phyloP scores from a whole-genome alignment of 2,113 vertebrate genomes.

The Tetrax tetrax region DNA sequence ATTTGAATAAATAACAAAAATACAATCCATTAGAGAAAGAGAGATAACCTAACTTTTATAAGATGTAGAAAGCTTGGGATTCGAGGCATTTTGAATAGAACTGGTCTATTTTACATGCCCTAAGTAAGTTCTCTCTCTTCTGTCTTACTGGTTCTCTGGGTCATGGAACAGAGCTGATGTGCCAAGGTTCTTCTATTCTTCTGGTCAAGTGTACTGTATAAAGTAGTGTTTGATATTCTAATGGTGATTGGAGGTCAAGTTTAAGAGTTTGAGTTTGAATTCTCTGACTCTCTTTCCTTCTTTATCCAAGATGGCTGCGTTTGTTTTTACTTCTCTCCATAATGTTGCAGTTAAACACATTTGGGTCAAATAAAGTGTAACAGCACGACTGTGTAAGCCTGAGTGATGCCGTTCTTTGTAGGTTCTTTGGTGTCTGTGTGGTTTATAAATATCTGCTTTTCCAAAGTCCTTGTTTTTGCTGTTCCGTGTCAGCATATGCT shows the following conservation, averaged over 20 bases:
- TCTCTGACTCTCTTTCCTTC: neutral
- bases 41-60: neutral
- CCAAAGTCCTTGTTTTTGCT: neutral
- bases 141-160: neutral
- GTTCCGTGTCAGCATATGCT: fast-evolving
- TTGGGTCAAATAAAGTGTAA: neutral
- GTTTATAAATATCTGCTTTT: neutral
- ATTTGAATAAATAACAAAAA: neutral
- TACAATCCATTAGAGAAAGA: neutral
- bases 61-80: neutral
- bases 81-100: neutral
- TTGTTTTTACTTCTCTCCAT: neutral
- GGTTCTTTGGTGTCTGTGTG: neutral
- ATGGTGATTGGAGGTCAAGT: neutral
- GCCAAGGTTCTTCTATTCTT: neutral
- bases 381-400: neutral
- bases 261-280: neutral
- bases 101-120: neutral
- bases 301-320: neutral
- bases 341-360: neutral
- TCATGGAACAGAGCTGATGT: neutral
- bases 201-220: neutral
- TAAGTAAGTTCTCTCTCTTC: neutral
- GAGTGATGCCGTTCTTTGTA: neutral
- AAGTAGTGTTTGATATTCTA: neutral